These are phyloP conservation scores for Lasioglossum figueresi DNA, from an alignment of 2,888 invertebrate species.

Conservation along the genomic window DNA sequence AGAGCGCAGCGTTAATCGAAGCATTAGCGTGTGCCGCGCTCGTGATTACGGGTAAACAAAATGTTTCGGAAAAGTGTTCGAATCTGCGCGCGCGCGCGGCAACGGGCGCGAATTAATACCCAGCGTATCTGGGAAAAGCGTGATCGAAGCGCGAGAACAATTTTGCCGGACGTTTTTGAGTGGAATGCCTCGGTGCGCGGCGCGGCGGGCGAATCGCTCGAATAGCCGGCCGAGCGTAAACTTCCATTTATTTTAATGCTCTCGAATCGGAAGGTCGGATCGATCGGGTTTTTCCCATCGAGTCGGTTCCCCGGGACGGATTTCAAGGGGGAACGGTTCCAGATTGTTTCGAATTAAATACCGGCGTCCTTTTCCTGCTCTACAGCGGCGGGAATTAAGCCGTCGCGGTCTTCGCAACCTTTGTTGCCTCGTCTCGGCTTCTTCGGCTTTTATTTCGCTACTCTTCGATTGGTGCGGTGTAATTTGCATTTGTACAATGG, in stretches of 20 bases:
- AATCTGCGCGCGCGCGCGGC: neutral
- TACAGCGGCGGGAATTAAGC: neutral
- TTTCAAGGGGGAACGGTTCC: conserved; percentile 1
- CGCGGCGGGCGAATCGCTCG: neutral
- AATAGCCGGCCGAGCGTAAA: conserved; percentile 18
- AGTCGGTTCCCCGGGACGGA: neutral
- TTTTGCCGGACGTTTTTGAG: neutral
- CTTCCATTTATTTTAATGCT: conserved; percentile 21
- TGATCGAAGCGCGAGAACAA: neutral
- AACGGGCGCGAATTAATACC: neutral
- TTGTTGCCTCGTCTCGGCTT: neutral
- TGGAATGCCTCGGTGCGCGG: neutral
- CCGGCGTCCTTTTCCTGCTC: neutral
- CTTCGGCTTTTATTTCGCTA: neutral
- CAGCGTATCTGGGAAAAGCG: neutral
- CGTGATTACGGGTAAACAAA: conserved; percentile 4
- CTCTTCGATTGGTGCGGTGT: neutral
- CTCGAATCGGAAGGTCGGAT: conserved; percentile 33
- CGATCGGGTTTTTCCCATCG: conserved; percentile 3
- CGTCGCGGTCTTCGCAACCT: neutral
- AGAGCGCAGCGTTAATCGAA: neutral
- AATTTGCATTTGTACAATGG: neutral
- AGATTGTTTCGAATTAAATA: conserved; percentile 13
- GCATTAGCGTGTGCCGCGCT: neutral
- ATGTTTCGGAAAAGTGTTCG: neutral